These are phyloP conservation scores for Fratercula arctica DNA, from an alignment of 2,797 vertebrate genomes.

Conservation along the genomic window DNA sequence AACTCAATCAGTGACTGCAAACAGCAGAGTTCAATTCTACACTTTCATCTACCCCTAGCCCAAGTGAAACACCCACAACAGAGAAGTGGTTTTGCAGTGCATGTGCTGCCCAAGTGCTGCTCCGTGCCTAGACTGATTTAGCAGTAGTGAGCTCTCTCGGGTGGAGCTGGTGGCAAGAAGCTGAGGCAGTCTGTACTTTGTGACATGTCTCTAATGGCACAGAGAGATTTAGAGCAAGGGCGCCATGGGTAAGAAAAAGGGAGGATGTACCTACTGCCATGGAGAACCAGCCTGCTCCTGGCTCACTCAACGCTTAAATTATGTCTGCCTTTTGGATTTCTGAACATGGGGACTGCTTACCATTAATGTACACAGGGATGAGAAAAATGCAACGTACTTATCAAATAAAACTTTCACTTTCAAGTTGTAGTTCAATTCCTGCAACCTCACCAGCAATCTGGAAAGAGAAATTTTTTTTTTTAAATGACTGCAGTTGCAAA, in stretches of 20 bases:
- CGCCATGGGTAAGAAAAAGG: not conserved
- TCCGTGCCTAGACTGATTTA: not conserved
- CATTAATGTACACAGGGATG: not conserved
- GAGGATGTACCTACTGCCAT: not conserved
- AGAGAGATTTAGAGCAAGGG: not conserved
- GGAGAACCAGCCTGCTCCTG: not conserved
- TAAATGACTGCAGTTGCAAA: not conserved
- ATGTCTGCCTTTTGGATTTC: not conserved
- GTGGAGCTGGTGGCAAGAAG: not conserved
- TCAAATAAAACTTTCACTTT: conserved; percentile 94
- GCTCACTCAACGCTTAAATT: not conserved
- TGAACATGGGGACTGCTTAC: not conserved
- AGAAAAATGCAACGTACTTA: conserved; percentile 83
- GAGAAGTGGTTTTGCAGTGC: too few relatives aligned
- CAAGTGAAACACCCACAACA: not conserved
- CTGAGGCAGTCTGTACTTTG: not conserved
- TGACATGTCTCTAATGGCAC: not conserved
- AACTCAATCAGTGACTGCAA: not conserved
- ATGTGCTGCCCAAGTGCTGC: not conserved
- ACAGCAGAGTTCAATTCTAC: not conserved
- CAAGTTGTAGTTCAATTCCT: conserved; percentile 94
- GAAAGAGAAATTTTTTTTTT: conserved; percentile 1
- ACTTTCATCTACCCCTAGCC: not conserved
- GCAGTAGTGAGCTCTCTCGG: not conserved
- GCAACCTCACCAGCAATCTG: conserved; percentile 93